Percentiles rank a stretch among this genome's conserved stretches.
These are phyloP conservation scores for Callinectes sapidus DNA, from an alignment of 2,888 invertebrate species.

Conservation along the genomic window DNA sequence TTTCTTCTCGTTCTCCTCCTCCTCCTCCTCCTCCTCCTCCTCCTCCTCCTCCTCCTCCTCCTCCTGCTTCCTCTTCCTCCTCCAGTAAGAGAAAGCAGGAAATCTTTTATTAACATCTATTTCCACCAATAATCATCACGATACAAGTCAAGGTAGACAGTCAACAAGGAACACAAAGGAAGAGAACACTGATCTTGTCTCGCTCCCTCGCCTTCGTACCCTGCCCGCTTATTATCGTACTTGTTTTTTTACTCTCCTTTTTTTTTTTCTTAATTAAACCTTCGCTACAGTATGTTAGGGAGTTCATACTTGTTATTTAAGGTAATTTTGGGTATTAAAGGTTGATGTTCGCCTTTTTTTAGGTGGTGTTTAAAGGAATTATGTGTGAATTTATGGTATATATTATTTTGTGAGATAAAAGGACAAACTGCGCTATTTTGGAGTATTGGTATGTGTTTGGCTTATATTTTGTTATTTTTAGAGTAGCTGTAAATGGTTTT, in stretches of 20 bases:
- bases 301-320: not conserved
- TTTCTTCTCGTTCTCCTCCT: not conserved
- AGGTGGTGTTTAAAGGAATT: not conserved
- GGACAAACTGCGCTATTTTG: no score
- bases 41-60: not conserved
- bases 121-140: constrained; percentile 19
- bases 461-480: no score
- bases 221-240: not conserved
- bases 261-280: not conserved
- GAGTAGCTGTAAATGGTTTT: no score
- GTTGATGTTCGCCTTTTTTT: not conserved
- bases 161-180: not conserved
- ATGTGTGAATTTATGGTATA: not conserved
- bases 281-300: not conserved
- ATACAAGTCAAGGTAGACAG: not conserved
- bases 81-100: not conserved
- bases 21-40: not conserved
- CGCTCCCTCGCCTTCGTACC: not conserved
- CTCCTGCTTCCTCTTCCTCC: not conserved
- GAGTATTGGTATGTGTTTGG: no score
- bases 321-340: not conserved
- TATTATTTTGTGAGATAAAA: not conserved
- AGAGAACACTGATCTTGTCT: not conserved
- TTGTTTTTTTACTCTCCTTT: no score
- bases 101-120: constrained; percentile 13